Evolutionary conservation across 2,888 invertebrate species (phyloP).

Genomic region (Melitaea athalia): DNA sequence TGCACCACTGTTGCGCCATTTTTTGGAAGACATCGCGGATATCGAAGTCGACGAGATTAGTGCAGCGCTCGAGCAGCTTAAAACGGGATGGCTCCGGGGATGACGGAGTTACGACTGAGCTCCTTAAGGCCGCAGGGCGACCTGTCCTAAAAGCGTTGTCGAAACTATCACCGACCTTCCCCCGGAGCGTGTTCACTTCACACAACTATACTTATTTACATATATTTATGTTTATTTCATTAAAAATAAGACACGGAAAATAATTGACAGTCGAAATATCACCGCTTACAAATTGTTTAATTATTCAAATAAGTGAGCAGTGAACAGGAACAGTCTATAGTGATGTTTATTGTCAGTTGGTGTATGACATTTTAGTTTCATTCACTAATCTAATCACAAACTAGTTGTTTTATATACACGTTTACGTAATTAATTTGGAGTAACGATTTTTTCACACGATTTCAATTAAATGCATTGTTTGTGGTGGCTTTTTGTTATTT

Average conservation of each 20-base stretch:
- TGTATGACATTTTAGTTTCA: not conserved
- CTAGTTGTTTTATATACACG: not conserved
- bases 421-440: not conserved
- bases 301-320: conserved; percentile 3
- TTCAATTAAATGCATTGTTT: not conserved
- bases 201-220: no score
- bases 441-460: conserved; percentile 1
- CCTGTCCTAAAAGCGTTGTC: no score
- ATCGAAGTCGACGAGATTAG: no score
- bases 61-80: no score
- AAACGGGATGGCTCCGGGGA: no score
- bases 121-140: no score
- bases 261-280: not conserved
- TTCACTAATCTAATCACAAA: not conserved
- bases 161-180: no score
- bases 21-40: no score
- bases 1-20: no score
- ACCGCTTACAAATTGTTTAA: not conserved
- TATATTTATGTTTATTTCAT: not conserved
- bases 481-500: not conserved
- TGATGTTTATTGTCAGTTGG: not conserved
- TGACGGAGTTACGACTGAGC: no score
- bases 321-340: not conserved
- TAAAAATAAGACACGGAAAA: not conserved
- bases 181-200: no score